A percentile compares a stretch with the other conserved stretches of the same genome.
phyloP scores from a whole-genome alignment of 2,797 vertebrate genomes.

The Telmatherina bonti region DNA sequence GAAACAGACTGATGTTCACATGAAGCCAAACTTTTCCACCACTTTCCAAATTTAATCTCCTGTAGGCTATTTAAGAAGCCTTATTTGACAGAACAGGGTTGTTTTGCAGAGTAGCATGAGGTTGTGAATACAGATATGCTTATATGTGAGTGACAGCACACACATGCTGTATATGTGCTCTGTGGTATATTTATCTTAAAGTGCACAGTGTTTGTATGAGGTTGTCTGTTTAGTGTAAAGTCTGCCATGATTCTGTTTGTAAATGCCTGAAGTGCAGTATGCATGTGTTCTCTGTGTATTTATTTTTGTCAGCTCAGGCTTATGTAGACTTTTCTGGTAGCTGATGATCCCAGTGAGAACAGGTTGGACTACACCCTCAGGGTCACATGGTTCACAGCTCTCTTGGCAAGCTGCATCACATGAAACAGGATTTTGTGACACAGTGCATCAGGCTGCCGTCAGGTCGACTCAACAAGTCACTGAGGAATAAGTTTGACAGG shows the following conservation, averaged over 20 bases:
- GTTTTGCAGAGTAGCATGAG: conserved; percentile 1
- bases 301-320: conserved; percentile 6
- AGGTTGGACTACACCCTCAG: not conserved
- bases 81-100: conserved; percentile 6
- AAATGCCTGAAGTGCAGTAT: conserved; percentile 1
- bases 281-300: conserved; percentile 23
- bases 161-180: not conserved
- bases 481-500: not conserved
- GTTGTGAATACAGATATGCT: not conserved
- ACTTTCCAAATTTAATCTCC: conserved; percentile 1
- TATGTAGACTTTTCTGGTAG: not conserved
- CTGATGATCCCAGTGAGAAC: not conserved
- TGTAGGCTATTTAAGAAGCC: not conserved
- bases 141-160: conserved; percentile 3
- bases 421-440: not conserved
- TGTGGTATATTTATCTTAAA: conserved; percentile 34
- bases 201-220: conserved; percentile 28
- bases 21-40: not conserved
- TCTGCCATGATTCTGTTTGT: conserved; percentile 13
- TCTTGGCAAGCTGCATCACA: not conserved
- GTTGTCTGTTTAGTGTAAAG: conserved; percentile 38
- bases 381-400: not conserved
- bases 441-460: not conserved
- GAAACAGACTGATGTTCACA: not conserved
- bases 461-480: not conserved